Evolutionary conservation across 2,797 vertebrate genomes (phyloP).

Genomic region (Notamacropus eugenii): DNA sequence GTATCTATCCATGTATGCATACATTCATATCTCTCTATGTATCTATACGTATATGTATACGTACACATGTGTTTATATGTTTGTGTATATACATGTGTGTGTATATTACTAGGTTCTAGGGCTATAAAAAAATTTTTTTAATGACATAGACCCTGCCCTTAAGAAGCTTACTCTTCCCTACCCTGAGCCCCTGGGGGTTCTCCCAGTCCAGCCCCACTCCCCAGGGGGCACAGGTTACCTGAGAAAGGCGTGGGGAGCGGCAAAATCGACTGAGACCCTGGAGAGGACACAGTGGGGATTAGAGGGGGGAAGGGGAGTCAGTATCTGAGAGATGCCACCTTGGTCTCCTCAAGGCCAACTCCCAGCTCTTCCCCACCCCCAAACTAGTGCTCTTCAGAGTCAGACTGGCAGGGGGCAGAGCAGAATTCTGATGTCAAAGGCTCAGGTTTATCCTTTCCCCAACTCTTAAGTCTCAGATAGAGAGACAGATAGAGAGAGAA

Average conservation of each 20-base stretch:
- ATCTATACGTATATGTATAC: background rate
- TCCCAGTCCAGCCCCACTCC: background rate
- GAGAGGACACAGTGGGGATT: slow-evolving; percentile 44
- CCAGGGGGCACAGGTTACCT: slow-evolving; percentile 83
- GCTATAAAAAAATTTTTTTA: background rate
- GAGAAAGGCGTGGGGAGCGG: slow-evolving; percentile 87
- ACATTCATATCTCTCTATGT: background rate
- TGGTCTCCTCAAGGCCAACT: slow-evolving; percentile 15
- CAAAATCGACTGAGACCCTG: slow-evolving; percentile 89
- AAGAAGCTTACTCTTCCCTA: background rate
- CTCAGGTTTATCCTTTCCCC: slow-evolving; percentile 6
- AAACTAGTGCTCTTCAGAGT: background rate
- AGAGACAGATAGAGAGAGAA: slow-evolving; percentile 12
- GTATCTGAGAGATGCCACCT: background rate
- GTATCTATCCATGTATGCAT: background rate
- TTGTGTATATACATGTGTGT: background rate
- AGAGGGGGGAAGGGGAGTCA: background rate
- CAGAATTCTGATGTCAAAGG: background rate
- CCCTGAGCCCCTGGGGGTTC: background rate
- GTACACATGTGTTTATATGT: background rate
- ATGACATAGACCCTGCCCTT: background rate
- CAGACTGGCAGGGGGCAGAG: background rate
- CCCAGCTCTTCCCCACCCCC: background rate
- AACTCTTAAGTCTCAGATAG: slow-evolving; percentile 28
- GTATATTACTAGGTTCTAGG: background rate